phyloP scores from a whole-genome alignment of 2,797 vertebrate genomes.

The Centroberyx gerrardi region DNA sequence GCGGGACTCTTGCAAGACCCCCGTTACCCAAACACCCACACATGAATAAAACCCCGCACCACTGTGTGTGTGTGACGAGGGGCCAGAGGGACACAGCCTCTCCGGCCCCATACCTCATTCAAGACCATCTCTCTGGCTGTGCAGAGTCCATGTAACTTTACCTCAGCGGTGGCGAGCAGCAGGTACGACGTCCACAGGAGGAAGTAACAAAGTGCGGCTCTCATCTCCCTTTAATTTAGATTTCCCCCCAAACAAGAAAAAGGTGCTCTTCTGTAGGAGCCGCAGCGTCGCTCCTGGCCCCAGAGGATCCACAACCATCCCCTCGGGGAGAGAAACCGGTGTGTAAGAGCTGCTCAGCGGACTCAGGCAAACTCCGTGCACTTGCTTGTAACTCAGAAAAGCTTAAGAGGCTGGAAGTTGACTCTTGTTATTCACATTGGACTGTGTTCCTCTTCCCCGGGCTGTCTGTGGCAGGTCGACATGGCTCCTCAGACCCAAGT shows the following conservation, averaged over 20 bases:
- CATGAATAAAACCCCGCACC: constrained; percentile 32
- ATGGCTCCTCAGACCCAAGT: constrained; percentile 85
- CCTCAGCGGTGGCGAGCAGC: constrained; percentile 91
- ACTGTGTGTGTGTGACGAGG: constrained; percentile 22
- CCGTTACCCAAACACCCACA: constrained; percentile 16
- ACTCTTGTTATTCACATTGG: constrained; percentile 68
- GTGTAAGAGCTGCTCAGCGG: constrained; percentile 66
- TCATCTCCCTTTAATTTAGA: constrained; percentile 94
- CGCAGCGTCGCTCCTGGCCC: constrained; percentile 92
- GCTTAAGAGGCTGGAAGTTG: constrained; percentile 46
- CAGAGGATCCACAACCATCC: constrained; percentile 93
- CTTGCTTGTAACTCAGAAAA: constrained; percentile 56
- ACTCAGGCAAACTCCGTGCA: constrained; percentile 65
- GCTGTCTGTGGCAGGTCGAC: constrained; percentile 75
- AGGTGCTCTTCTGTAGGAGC: constrained; percentile 88
- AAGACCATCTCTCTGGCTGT: constrained; percentile 1
- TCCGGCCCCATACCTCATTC: constrained; percentile 6
- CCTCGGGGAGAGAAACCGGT: constrained; percentile 86
- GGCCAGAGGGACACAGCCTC: constrained; percentile 25
- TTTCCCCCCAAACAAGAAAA: constrained; percentile 86
- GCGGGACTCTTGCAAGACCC: constrained; percentile 45
- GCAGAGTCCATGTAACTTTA: constrained; percentile 77
- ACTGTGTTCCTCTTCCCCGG: constrained; percentile 58
- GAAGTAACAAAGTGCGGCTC: constrained; percentile 92
- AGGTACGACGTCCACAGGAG: constrained; percentile 93